Base-by-base conservation (phyloP, 2,888 invertebrate genomes). In the Sialis lutaria region DNA sequence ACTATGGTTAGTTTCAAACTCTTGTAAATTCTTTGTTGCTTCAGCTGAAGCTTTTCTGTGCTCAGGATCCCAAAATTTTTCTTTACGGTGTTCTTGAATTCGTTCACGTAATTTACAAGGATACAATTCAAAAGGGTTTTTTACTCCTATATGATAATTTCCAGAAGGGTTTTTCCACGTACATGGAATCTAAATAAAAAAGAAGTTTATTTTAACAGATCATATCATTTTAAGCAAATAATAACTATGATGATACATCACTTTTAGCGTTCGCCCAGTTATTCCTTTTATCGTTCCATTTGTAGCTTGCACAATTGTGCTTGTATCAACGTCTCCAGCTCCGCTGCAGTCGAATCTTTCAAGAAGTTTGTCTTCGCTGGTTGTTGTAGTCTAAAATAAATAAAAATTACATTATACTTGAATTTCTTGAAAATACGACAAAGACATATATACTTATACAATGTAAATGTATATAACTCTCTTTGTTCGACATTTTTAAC, bases 261-360 rank as follows among this genome's bases (percentile, higher is more conserved):
- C 92, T 75, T 86, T 87, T 41, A 98, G 68, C 61, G 79, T 82
- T 51, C 90, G 76, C 30, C 96, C 96, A 49, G 89, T 87, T 12
- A 93, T 61, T 46, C 95, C 93, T 58, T 80, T 79, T 53, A 93
- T 77, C 55, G 66, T 68, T 34, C 88, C 89, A 59, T 89, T 82
- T 57, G 74, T 71, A 62, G 69, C 70, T 50, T 75, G 74, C 6
- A 82, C 79, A 52, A 84, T 69, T 50, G 79, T 82, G 45, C 83
- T 83, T 6, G 91, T 93, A 64, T 89, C 89, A 48, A 97, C 92
- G 74, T 98, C 97, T 5, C 97, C 98, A 60, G 90, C 86, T 13
- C 98, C 98, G 56, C 89, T 89, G 59, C 93, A 92, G 69, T 98
- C 96, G 61, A 82, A 88, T 50, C 96, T 76, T 64, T 95, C 95